A percentile compares a stretch with the other conserved stretches of the same genome.
These are phyloP conservation scores for Chrysaora quinquecirrha DNA, from an alignment of 30 jellyfish, hydroid and myxozoan genomes.

Conservation along the genomic window DNA sequence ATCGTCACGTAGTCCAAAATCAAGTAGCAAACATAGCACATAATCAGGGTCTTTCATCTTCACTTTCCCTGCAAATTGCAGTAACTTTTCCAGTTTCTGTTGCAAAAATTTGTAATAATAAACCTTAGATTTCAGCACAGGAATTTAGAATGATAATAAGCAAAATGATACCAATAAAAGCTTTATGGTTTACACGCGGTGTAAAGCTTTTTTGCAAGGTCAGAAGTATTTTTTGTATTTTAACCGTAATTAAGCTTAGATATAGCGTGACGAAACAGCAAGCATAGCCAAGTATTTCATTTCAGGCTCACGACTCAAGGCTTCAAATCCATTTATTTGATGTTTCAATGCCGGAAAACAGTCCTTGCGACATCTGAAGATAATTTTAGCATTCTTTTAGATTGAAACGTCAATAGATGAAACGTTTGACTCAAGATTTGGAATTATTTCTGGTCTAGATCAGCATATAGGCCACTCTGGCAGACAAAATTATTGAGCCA, in stretches of 20 bases:
- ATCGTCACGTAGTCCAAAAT: slow-evolving; percentile 32
- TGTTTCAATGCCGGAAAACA: too few relatives aligned
- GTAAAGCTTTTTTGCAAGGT: not conserved
- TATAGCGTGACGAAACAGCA: not conserved
- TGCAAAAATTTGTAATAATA: not conserved
- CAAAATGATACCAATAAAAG: not conserved
- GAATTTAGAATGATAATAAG: not conserved
- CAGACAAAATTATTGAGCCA: too few relatives aligned
- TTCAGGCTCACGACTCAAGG: too few relatives aligned
- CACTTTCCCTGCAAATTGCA: slow-evolving; percentile 73
- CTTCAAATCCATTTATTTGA: too few relatives aligned
- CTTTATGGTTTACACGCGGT: not conserved
- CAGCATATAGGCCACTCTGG: too few relatives aligned
- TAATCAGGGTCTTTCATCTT: slow-evolving; percentile 66
- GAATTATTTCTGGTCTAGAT: too few relatives aligned
- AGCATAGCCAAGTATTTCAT: not conserved
- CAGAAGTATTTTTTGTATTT: not conserved
- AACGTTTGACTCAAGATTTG: too few relatives aligned
- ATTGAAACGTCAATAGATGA: too few relatives aligned
- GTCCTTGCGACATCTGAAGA: too few relatives aligned
- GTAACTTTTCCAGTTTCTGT: slow-evolving; percentile 54
- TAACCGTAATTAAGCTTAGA: not conserved
- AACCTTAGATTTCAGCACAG: not conserved
- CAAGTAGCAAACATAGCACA: slow-evolving; percentile 50
- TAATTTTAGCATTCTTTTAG: too few relatives aligned